Conservation (phyloP, 2,888 invertebrate species). For the Lysandra coridon region DNA sequence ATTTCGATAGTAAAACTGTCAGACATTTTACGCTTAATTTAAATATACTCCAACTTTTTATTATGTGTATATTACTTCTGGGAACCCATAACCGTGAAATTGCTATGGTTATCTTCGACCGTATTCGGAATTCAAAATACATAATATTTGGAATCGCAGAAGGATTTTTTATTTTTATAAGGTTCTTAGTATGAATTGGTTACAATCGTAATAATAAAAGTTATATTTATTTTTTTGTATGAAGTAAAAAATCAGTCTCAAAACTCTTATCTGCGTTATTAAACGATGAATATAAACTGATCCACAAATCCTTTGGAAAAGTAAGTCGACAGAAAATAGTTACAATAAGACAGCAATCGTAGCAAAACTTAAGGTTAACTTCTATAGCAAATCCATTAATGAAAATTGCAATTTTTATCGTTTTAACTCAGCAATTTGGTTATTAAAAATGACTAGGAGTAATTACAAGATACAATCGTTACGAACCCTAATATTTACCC, state of each 20-base stretch:
- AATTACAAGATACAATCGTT: slow-evolving; percentile 59
- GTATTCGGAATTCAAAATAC: slow-evolving; percentile 17
- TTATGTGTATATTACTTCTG: not conserved
- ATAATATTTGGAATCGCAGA: not conserved
- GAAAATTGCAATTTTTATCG: not conserved
- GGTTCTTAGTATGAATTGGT: not conserved
- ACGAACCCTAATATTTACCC: slow-evolving; percentile 69
- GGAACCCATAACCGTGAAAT: slow-evolving; percentile 27
- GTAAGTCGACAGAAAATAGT: too few species aligned
- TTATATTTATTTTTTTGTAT: not conserved
- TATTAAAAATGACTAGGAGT: slow-evolving; percentile 45
- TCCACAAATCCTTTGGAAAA: too few species aligned
- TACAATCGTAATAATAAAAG: too few species aligned
- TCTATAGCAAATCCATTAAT: not conserved
- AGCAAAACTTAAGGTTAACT: not conserved
- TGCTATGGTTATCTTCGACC: slow-evolving; percentile 2
- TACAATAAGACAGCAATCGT: too few species aligned
- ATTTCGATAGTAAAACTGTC: slow-evolving; percentile 76
- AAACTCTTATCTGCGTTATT: too few species aligned
- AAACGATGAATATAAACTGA: too few species aligned
- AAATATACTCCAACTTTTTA: slow-evolving; percentile 24
- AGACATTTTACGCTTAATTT: slow-evolving; percentile 56
- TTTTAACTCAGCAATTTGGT: not conserved
- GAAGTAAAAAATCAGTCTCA: not conserved
- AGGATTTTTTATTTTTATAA: not conserved